Conservation (phyloP, 2,113 vertebrate species). For the Microcebus griseorufus region DNA sequence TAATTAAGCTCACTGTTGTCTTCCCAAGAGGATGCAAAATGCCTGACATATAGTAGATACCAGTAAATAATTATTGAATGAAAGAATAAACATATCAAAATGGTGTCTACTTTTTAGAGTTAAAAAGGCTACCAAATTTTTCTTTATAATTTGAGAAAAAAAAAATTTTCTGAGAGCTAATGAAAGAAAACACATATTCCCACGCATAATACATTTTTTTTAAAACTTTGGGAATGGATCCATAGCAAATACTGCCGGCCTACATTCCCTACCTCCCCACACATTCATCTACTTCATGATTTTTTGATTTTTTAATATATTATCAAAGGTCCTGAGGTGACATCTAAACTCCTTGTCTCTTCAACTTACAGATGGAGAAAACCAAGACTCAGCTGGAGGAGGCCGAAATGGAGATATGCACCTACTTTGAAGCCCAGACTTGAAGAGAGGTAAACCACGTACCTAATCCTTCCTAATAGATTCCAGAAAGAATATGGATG, state of each 20-base stretch:
- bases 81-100: not conserved
- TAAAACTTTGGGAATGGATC: not conserved
- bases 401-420: conserved; percentile 57
- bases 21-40: not conserved
- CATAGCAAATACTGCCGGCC: not conserved
- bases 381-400: conserved; percentile 35
- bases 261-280: not conserved
- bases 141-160: not conserved
- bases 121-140: not conserved
- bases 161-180: not conserved
- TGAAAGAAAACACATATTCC: not conserved
- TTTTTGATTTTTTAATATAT: not conserved
- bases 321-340: not conserved
- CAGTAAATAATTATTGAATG: not conserved
- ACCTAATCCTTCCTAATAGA: conserved; percentile 54
- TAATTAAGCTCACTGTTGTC: not conserved
- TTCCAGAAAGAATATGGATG: conserved; percentile 65
- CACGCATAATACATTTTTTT: not conserved
- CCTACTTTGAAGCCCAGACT: conserved; percentile 59
- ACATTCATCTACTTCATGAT: not conserved
- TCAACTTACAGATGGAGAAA: conserved; percentile 63
- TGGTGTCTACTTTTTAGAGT: not conserved
- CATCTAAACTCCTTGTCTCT: conserved; percentile 34
- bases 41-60: not conserved
- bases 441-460: conserved; percentile 73